Percentiles rank a stretch among this genome's conserved stretches.
These are phyloP conservation scores for Chloroceryle amazona DNA, from an alignment of 2,797 vertebrate species.

Conservation along the genomic window DNA sequence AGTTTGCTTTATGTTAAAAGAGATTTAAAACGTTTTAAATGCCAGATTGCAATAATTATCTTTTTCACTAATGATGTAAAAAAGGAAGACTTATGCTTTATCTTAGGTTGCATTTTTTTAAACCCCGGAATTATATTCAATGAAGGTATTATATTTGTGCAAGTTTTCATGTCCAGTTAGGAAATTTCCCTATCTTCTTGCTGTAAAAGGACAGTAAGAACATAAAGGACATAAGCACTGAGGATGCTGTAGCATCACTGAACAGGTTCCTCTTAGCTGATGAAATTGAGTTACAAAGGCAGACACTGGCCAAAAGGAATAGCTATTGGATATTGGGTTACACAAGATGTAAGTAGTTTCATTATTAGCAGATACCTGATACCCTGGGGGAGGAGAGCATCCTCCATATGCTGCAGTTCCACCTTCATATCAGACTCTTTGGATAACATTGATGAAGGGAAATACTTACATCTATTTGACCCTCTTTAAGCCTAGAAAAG, in stretches of 20 bases:
- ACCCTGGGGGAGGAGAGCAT: not conserved
- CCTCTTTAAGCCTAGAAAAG: not conserved
- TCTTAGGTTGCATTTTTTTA: not conserved
- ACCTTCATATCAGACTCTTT: not conserved
- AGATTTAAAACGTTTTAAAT: not conserved
- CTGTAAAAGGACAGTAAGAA: not conserved
- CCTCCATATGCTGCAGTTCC: not conserved
- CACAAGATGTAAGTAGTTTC: not conserved
- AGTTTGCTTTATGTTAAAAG: not conserved
- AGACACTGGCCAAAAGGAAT: not conserved
- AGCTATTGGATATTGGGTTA: not conserved
- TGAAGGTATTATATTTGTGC: not conserved
- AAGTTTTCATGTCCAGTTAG: not conserved
- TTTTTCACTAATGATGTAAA: not conserved
- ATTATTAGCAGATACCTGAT: not conserved
- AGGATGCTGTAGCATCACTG: not conserved
- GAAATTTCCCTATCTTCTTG: not conserved
- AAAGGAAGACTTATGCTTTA: not conserved
- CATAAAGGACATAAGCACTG: not conserved
- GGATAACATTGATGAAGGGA: fast-evolving
- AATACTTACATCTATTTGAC: not conserved
- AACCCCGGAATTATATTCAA: not conserved
- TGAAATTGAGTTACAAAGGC: not conserved
- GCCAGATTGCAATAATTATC: not conserved
- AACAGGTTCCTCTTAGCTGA: not conserved